Evolutionary conservation across 2,113 vertebrate species (phyloP), one percentile per base, ranked within the genome.

Genomic region (Mesembrinibis cayennensis): DNA sequence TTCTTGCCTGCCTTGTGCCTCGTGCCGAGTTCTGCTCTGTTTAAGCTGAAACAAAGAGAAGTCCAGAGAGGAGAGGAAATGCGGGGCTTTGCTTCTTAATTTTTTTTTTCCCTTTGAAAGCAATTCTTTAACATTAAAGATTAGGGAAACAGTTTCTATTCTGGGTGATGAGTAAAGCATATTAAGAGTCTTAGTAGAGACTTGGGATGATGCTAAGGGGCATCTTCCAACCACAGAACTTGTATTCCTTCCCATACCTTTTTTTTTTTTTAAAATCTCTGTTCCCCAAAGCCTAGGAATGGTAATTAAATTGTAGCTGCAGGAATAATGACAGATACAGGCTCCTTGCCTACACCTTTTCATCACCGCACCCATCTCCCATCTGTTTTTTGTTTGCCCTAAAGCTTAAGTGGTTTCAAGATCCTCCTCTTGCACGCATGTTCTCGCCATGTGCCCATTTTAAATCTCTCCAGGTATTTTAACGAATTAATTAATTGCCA

Each of bases 331-430:
- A 87, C 70, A 87, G 94, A 59, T 79, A 63, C 0, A 56, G 95
- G 89, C 83, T 77, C 77, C 45, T 91, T 87, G 70, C 89, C 83
- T 87, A 42, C 32, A 91, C 69, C 89, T 95, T 94, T 95, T 93
- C 79, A 89, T 93, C 86, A 71, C 80, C 2, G 1, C 69, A 1
- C 87, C 93, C 77, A 82, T 92, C 88, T 95, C 83, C 89, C 94
- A 70, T 89, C 94, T 93, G 81, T 1, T 70, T 92, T 97, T 95
- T 95, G 42, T 94, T 96, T 97, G 91, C 93, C 93, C 89, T 94
- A 45, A 65, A 85, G 95, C 94, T 89, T 38, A 38, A 92, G 80
- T 79, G 40, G 58, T 82, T 95, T 84, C 66, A 67, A 52, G 91
- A 94, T 95, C 66, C n/a, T 94, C 67, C 67, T 81, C 79, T 83